Evolutionary conservation across 2,113 vertebrate species (phyloP).

Genomic region (Picathartes gymnocephalus): DNA sequence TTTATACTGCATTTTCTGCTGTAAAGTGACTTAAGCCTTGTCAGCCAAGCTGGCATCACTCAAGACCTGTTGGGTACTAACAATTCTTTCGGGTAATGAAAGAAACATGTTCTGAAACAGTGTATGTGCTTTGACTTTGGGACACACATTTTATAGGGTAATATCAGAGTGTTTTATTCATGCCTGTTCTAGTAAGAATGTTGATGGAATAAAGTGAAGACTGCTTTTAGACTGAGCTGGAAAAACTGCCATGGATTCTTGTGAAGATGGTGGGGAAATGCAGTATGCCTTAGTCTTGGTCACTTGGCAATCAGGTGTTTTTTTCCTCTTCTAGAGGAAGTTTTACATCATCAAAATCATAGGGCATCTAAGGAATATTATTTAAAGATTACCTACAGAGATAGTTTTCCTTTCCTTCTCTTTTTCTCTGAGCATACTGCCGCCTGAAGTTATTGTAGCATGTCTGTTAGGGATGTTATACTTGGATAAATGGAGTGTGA

Average conservation of each 20-base stretch:
- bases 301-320: neutral
- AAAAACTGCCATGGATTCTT: neutral
- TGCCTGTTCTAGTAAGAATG: neutral
- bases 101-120: neutral
- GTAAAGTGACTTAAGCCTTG: neutral
- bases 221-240: neutral
- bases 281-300: neutral
- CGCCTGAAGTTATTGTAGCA: neutral
- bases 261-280: neutral
- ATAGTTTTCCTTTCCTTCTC: neutral
- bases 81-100: slow-evolving; percentile 10
- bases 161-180: slow-evolving; percentile 5
- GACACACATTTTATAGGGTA: slow-evolving; percentile 26
- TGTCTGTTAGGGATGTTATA: neutral
- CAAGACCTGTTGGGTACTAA: neutral
- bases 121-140: neutral
- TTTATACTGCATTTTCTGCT: neutral
- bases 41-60: slow-evolving; percentile 4
- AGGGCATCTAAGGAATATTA: neutral
- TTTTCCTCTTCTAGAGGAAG: neutral
- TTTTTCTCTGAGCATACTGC: neutral
- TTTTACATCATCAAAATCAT: neutral
- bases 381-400: neutral
- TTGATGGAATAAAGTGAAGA: slow-evolving; percentile 3
- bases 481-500: neutral